Evolutionary conservation across 2,888 invertebrate genomes (phyloP).

Genomic region (Pegoplata infirma): DNA sequence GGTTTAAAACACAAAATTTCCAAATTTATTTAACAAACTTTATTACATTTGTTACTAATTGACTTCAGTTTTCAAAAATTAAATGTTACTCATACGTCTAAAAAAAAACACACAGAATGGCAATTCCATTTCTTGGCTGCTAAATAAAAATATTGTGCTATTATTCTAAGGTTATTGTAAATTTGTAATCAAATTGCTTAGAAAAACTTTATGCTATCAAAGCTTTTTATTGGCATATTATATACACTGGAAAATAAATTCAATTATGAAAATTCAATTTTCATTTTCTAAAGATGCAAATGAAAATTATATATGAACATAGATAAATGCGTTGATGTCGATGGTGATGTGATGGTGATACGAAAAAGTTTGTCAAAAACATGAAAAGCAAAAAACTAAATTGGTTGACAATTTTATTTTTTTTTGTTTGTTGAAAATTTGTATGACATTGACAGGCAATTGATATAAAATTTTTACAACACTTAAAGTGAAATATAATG

Average conservation of each 20-base stretch:
- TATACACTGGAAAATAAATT: conserved; percentile 53
- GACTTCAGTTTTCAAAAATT: neutral
- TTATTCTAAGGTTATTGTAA: conserved; percentile 26
- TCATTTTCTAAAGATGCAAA: conserved; percentile 56
- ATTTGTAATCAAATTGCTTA: conserved; percentile 53
- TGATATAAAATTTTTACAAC: conserved; percentile 34
- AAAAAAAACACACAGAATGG: neutral
- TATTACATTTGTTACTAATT: neutral
- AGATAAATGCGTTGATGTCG: conserved; percentile 45
- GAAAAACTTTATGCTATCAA: conserved; percentile 42
- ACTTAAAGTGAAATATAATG: conserved; percentile 22
- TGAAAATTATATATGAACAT: no score
- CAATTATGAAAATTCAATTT: conserved; percentile 62
- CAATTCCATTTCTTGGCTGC: conserved; percentile 15
- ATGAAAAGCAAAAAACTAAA: neutral
- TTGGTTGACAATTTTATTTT: conserved; percentile 19
- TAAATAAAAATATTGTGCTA: no score
- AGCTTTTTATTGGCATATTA: conserved; percentile 41
- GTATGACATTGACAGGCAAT: conserved; percentile 57
- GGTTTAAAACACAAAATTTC: neutral
- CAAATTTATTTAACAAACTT: neutral
- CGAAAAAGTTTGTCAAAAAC: conserved; percentile 5
- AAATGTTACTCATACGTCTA: neutral
- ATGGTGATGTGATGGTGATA: conserved; percentile 15
- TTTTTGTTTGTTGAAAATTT: conserved; percentile 43